Evolutionary conservation across 2,797 vertebrate species (phyloP), one percentile per base, ranked within the genome.

Genomic region (Aselliscus stoliczkanus): DNA sequence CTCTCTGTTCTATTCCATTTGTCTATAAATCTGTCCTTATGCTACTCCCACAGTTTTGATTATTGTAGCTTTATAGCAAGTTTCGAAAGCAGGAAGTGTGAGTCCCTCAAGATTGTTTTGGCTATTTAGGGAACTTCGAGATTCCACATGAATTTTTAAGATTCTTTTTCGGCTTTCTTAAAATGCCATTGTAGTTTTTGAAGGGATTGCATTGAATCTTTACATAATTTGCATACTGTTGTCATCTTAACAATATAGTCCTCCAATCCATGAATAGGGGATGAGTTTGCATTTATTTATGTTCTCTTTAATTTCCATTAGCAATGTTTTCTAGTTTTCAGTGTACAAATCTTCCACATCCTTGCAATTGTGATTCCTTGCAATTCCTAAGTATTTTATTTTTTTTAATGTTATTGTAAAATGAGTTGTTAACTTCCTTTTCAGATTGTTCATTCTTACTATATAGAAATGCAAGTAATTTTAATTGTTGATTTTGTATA

Each of bases 361-460:
- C 54, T 93, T 82, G 25, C 10, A n/a, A n/a, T n/a, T n/a, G n/a
- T n/a, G n/a, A n/a, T n/a, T n/a, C n/a, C n/a, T n/a, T n/a, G n/a
- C 91, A 92, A 77, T 88, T 94, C 14, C 23, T 79, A 47, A 80
- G 31, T 34, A 67, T 85, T 89, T 95, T 90, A 76, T 87, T 58
- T 39, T 87, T 95, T 92, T 70, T 77, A 27, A 72, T 39, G 54
- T 65, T 73, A 83, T 58, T 65, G 7, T 79, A 95, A 97, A 58
- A 94, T 13, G n/a, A 83, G 44, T 42, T 87, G 14, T 85, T 93
- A 64, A 65, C 56, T 73, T 93, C 75, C 37, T 70, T 58, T 67
- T 64, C n/a, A 94, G 37, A 79, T 39, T 77, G 8, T 62, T 90
- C 70, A 62, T 83, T 93, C 37, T 54, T 89, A 76, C 20, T 50